Evolutionary conservation across 1,140 invertebrate species (phyloP).

Genomic region (Drosophila kanapiae): DNA sequence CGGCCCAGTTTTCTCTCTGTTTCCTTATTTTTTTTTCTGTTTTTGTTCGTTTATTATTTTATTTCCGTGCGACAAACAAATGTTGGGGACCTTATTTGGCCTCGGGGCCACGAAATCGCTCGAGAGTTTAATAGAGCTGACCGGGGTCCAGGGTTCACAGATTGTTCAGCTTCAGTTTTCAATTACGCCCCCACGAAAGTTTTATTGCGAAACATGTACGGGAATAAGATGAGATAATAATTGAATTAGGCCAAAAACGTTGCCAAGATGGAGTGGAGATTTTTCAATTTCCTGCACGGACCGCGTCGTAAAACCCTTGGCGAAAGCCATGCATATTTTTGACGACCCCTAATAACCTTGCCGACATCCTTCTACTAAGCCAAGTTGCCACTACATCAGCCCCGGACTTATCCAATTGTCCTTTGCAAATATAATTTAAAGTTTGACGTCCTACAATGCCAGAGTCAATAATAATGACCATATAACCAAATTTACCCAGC

Average conservation of each 20-base stretch:
- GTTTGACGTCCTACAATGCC: conserved; percentile 63
- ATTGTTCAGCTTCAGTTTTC: conserved; percentile 43
- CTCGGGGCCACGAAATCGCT: conserved; percentile 34
- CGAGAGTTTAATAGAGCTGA: conserved; percentile 18
- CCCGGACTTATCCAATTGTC: conserved; percentile 73
- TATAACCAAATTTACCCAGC: conserved; percentile 76
- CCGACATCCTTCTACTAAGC: background rate
- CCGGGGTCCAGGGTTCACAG: background rate
- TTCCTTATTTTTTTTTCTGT: background rate
- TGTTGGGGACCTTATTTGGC: conserved; percentile 40
- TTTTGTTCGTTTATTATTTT: conserved; percentile 15
- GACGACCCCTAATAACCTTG: conserved; percentile 18
- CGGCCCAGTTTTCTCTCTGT: background rate
- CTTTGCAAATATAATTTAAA: conserved; percentile 80
- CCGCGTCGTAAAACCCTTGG: background rate
- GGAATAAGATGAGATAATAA: conserved; percentile 17
- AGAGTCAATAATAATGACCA: conserved; percentile 82
- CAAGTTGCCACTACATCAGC: conserved; percentile 16
- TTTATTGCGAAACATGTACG: conserved; percentile 26
- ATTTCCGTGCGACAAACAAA: conserved; percentile 59
- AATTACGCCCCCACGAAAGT: conserved; percentile 42
- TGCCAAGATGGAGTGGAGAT: background rate
- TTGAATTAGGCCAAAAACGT: conserved; percentile 1
- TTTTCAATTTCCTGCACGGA: conserved; percentile 26
- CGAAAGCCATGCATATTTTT: conserved; percentile 9